A percentile compares a stretch with the other conserved stretches of the same genome.
Evolutionary conservation across 2,797 vertebrate genomes (phyloP).

Genomic region (Nyctibius grandis): DNA sequence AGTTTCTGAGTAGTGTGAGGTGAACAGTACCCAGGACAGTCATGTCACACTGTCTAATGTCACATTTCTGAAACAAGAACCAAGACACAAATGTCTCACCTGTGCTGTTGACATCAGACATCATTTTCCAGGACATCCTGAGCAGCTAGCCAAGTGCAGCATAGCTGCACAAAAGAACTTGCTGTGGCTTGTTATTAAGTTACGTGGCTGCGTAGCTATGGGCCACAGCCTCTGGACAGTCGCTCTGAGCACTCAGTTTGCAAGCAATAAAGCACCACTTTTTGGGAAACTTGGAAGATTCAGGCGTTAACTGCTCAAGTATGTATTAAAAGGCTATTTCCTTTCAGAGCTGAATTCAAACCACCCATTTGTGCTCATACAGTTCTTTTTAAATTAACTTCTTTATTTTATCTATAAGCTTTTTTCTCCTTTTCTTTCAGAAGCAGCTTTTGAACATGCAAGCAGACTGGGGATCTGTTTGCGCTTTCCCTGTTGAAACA

Average conservation of each 20-base stretch:
- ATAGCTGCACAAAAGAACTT: background rate
- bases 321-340: background rate
- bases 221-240: background rate
- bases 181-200: background rate
- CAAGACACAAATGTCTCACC: background rate
- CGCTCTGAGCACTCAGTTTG: background rate
- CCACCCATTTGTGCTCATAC: background rate
- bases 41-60: background rate
- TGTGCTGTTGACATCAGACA: background rate
- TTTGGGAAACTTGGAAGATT: background rate
- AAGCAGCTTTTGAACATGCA: background rate
- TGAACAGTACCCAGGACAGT: background rate
- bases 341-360: background rate
- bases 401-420: background rate
- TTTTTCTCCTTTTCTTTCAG: background rate
- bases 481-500: background rate
- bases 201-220: background rate
- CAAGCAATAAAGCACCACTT: background rate
- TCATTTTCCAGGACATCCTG: background rate
- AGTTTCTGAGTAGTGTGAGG: background rate
- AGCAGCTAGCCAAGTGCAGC: background rate
- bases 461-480: background rate
- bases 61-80: background rate
- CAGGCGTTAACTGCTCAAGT: background rate
- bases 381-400: background rate